A percentile compares a stretch with the other conserved stretches of the same genome.
Evolutionary conservation across 2,888 invertebrate species (phyloP).

Genomic region (Apantesis nais): DNA sequence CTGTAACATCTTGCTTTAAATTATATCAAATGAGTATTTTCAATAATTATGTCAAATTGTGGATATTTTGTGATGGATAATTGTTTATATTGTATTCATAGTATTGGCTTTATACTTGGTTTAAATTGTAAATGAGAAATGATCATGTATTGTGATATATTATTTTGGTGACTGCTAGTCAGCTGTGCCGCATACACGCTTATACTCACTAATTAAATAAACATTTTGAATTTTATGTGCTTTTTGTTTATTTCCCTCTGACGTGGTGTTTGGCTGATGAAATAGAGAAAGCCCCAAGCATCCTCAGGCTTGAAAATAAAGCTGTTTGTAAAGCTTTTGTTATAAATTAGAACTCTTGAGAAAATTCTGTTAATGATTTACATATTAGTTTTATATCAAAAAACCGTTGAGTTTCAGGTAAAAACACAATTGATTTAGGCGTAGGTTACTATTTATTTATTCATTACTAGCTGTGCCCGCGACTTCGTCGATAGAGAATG

Average conservation of each 20-base stretch:
- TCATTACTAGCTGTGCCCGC: too few relatives aligned
- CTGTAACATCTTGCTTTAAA: slow-evolving; percentile 25
- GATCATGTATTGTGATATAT: slow-evolving; percentile 78
- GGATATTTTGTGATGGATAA: slow-evolving; percentile 42
- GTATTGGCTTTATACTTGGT: slow-evolving; percentile 52
- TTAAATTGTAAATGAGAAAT: slow-evolving; percentile 53
- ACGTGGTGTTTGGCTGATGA: background rate
- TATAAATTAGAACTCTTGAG: too few relatives aligned
- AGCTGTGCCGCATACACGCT: slow-evolving; percentile 84
- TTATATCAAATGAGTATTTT: slow-evolving; percentile 35
- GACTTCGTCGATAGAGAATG: too few relatives aligned
- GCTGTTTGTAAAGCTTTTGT: too few relatives aligned
- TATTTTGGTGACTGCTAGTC: slow-evolving; percentile 80
- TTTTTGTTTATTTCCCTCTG: slow-evolving; percentile 30
- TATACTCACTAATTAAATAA: slow-evolving; percentile 83
- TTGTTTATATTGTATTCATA: slow-evolving; percentile 45
- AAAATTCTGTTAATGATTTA: too few relatives aligned
- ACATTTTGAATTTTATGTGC: slow-evolving; percentile 64
- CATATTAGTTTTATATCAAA: too few relatives aligned
- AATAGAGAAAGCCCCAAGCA: background rate
- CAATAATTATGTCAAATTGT: slow-evolving; percentile 33
- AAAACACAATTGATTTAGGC: too few relatives aligned
- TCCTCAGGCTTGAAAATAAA: too few relatives aligned
- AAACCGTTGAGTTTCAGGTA: too few relatives aligned
- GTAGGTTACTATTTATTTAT: too few relatives aligned